phyloP scores from a whole-genome alignment of 2,888 invertebrate species.

The Zootermopsis nevadensis region DNA sequence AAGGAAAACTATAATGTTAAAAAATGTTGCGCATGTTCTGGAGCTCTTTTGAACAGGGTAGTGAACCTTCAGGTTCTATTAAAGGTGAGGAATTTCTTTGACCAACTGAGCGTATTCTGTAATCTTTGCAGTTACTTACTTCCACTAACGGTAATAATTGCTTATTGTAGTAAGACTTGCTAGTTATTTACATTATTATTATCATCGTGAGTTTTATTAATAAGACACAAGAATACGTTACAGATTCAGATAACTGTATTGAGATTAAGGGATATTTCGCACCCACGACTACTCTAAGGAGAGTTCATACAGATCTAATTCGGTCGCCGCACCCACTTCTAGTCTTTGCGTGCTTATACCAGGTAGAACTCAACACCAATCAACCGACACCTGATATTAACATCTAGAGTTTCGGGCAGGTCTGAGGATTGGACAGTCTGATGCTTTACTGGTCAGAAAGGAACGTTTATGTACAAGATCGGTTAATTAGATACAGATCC shows the following conservation, averaged over 20 bases:
- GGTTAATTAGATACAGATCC: background rate
- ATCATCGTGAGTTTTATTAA: background rate
- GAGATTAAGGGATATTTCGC: background rate
- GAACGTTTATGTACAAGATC: background rate
- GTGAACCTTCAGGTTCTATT: too few species aligned
- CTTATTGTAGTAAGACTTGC: too few species aligned
- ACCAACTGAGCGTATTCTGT: too few species aligned
- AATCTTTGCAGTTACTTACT: too few species aligned
- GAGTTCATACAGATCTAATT: background rate
- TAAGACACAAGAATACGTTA: too few species aligned
- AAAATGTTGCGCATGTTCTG: too few species aligned
- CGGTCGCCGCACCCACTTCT: background rate
- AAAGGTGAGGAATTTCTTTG: too few species aligned
- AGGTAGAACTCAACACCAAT: background rate
- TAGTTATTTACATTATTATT: background rate
- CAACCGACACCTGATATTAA: constrained; percentile 34
- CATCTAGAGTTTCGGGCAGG: constrained; percentile 38
- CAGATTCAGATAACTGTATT: too few species aligned
- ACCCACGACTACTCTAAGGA: background rate
- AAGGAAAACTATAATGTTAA: too few species aligned
- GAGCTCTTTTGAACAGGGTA: too few species aligned
- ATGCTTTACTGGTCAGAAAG: background rate
- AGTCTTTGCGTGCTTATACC: constrained; percentile 18
- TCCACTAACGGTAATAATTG: too few species aligned
- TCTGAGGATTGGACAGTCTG: constrained; percentile 14